phyloP scores from a whole-genome alignment of 2,113 vertebrate genomes.

The Gallinago undulata region DNA sequence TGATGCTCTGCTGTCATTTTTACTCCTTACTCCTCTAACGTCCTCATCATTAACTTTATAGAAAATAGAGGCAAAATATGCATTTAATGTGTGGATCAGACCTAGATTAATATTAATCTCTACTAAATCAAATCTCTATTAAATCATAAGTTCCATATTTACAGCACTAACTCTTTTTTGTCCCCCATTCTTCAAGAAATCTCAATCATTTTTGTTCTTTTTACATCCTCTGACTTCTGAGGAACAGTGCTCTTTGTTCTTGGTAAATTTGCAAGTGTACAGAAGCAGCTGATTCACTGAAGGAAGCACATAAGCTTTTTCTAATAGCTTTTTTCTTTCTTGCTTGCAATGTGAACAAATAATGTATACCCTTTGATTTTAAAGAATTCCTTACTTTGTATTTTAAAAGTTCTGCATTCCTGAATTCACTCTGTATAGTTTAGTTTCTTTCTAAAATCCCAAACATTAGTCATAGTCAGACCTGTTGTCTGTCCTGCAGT shows the following conservation, averaged over 20 bases:
- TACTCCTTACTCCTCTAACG: background rate
- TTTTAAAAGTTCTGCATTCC: background rate
- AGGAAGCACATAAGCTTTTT: background rate
- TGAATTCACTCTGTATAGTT: background rate
- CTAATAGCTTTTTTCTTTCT: background rate
- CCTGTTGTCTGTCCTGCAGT: background rate
- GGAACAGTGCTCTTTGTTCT: background rate
- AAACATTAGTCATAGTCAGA: background rate
- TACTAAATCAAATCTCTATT: background rate
- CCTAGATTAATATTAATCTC: background rate
- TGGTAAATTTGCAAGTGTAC: background rate
- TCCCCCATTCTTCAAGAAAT: background rate
- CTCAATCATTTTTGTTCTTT: background rate
- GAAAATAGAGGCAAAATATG: background rate
- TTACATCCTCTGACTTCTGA: background rate
- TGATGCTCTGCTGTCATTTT: background rate
- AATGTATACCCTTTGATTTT: background rate
- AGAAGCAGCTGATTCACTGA: background rate
- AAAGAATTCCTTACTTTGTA: background rate
- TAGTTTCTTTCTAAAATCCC: background rate
- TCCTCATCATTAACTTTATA: background rate
- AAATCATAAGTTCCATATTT: background rate
- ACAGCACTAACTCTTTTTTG: background rate
- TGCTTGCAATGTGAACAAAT: background rate
- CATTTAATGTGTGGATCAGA: background rate